These are phyloP conservation scores for Drosophila mojavensis DNA, from an alignment of 1,140 invertebrate species.

Conservation along the genomic window DNA sequence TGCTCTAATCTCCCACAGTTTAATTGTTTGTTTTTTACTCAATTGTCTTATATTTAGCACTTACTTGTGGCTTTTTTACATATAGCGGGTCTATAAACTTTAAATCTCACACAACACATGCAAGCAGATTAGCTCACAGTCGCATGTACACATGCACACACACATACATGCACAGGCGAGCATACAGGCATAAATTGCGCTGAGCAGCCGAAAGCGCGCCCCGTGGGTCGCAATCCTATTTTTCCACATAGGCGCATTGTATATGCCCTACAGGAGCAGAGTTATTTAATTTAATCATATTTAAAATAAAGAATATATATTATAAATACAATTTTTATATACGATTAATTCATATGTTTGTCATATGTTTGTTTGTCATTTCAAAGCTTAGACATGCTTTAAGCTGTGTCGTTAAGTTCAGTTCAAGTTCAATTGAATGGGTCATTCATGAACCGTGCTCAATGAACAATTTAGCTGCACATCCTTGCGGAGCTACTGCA, in stretches of 20 bases:
- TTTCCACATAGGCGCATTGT: neutral
- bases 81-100: constrained; percentile 10
- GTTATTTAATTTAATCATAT: too few species aligned
- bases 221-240: constrained; percentile 20
- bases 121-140: constrained; percentile 5
- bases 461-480: neutral
- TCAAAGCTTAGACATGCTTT: too few species aligned
- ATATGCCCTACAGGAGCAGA: constrained; percentile 2
- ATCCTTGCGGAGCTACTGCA: too few species aligned
- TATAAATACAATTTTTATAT: too few species aligned
- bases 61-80: constrained; percentile 28
- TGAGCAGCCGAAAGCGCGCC: constrained; percentile 24
- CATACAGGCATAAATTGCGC: constrained; percentile 5
- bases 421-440: neutral
- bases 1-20: constrained; percentile 18
- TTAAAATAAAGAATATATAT: too few species aligned
- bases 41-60: constrained; percentile 27
- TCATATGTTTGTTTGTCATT: too few species aligned
- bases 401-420: too few species aligned
- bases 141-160: constrained; percentile 4
- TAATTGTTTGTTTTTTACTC: constrained; percentile 10
- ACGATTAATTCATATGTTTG: too few species aligned
- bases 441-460: neutral
- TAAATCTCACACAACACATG: constrained; percentile 18
- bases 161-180: neutral